Evolutionary conservation across 2,113 vertebrate genomes (phyloP), one percentile per base, ranked within the genome.

Genomic region (Phalacrocorax pelagicus): DNA sequence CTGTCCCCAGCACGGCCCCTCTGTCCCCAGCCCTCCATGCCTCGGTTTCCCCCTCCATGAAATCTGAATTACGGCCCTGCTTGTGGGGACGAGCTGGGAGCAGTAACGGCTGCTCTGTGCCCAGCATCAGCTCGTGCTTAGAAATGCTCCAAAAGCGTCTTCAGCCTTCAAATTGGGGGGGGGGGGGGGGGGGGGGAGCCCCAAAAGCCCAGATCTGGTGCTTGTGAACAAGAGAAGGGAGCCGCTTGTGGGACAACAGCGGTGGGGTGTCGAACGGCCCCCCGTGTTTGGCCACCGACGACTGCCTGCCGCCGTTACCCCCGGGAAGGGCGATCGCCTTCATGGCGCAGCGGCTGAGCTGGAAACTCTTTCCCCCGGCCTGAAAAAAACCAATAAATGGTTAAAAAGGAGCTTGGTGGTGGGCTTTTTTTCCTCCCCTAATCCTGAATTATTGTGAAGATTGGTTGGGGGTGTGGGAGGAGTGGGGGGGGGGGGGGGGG

Each of bases 41-140:
- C 46, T 74, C 46, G 7, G 40, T 77, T 78, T 77, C 47, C 42
- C 34, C 38, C 40, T 21, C 29, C 7, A 3, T 8, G 13, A 27
- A 36, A 27, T 4, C 29, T 16, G 2, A 2, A 12, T 51, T 6
- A 5, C 10, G 20, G 46, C 46, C 46, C 46, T 8, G 46, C 20
- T 47, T 19, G 9, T 10, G 12, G 34, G n/a, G 30, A 16, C 3
- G 8, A 36, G 44, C 12, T 1, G 18, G 38, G 44, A 51, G 58
- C 21, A 0, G 40, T 4, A 13, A 13, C 14, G 7, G 57, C 13
- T 1, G 23, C 55, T 29, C 12, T 2, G 1, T 10, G 62, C 30
- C 46, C 4, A 38, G 17, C 2, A 1, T 1, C 29, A 22, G 44
- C 5, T 5, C 22, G n/a, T 6, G 72, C 57, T 57, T 16, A 1